A percentile compares a stretch with the other conserved stretches of the same genome.
phyloP scores from a whole-genome alignment of 2,113 vertebrate species.

The Brachyhypopomus occidentalis region DNA sequence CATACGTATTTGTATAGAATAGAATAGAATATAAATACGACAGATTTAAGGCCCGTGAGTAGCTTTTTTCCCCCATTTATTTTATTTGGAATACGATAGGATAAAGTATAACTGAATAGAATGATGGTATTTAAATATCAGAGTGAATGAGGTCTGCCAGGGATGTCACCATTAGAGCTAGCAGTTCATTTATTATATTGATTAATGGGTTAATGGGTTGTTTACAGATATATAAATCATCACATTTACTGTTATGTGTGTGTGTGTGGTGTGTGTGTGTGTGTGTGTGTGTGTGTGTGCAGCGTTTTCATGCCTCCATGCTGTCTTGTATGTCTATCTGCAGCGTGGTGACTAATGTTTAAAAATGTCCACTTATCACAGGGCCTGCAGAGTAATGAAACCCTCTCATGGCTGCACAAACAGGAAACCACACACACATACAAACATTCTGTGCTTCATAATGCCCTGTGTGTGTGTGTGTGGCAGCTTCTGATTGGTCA shows the following conservation, averaged over 20 bases:
- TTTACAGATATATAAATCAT: too few relatives aligned
- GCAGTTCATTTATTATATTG: too few relatives aligned
- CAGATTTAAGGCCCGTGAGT: too few relatives aligned
- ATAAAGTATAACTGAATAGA: neutral
- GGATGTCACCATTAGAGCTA: too few relatives aligned
- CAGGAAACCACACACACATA: conserved; percentile 45
- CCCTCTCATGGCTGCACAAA: conserved; percentile 35
- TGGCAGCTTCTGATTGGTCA: neutral
- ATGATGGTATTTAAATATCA: neutral
- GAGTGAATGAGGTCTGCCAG: too few relatives aligned
- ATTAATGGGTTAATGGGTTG: too few relatives aligned
- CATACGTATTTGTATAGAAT: neutral
- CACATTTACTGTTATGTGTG: neutral
- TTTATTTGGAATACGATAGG: neutral
- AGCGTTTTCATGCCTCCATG: neutral
- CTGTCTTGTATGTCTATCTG: conserved; percentile 40
- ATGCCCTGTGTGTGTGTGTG: neutral
- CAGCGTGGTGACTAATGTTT: conserved; percentile 53
- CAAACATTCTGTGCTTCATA: neutral
- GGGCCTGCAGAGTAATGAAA: conserved; percentile 46
- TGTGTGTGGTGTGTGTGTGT: neutral
- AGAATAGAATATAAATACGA: neutral
- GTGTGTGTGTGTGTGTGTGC: neutral
- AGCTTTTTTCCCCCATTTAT: too few relatives aligned
- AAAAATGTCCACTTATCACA: conserved; percentile 53